Evolutionary conservation across 30 jellyfish, hydroid and myxozoan species (phyloP), one percentile per base, ranked within the genome.

Genomic region (Mastigias papua): DNA sequence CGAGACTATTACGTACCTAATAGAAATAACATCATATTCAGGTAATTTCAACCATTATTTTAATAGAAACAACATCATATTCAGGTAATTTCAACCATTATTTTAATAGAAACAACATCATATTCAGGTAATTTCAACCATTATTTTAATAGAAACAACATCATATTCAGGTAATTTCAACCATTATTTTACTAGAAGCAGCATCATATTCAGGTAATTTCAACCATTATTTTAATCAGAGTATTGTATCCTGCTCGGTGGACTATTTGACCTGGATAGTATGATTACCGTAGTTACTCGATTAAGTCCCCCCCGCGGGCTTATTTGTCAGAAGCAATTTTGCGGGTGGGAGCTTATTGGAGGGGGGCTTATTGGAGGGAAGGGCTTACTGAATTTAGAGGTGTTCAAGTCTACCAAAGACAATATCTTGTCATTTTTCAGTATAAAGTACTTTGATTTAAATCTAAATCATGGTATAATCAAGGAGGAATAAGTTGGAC

Each of bases 1-100:
- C 57, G 93, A 34, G 98, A 88, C 48, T 91, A 96, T 71, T 96
- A 96, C 78, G 50, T 91, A 13, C 99, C 99, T 7, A 96, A 96
- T 82, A 62, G 91, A 35, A 74, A 96, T 51, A 68, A 76, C 58
- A 4, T 90, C 32, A 96, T 96, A 1, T 80, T 96, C 86, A 90
- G 99, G 99, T 96, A 50, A 4, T 50, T 31, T 4, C 54, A 42
- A n/a, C n/a, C n/a, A n/a, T n/a, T n/a, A n/a, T n/a, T n/a, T n/a
- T 7, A 96, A 96, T 82, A 62, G 91, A 35, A 74, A 96, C 51
- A 68, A 76, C 58, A 4, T 90, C 32, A 96, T 96, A 1, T 80
- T 96, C 86, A 90, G 99, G 99, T 96, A 50, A 4, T 50, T 31
- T 4, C 54, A 42, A n/a, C n/a, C n/a, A n/a, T n/a, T n/a, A n/a